Percentiles rank a stretch among this genome's conserved stretches.
Conservation (phyloP, 2,888 invertebrate genomes). For the Liopterus haemorrhoidalis region DNA sequence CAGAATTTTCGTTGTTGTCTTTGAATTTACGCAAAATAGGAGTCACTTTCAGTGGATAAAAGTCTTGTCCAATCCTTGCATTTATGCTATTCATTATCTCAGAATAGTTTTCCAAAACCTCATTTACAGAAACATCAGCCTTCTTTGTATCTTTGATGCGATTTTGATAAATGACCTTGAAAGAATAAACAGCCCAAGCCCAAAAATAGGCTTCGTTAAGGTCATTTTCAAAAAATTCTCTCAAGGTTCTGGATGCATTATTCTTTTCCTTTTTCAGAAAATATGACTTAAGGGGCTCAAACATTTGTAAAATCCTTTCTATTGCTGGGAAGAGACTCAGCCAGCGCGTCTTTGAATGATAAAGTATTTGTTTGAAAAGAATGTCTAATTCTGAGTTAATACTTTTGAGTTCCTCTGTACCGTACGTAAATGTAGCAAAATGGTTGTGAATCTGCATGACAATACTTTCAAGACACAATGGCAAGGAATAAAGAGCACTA, state of each 20-base stretch:
- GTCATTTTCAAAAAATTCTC: conserved; percentile 13
- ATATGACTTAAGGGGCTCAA: conserved; percentile 14
- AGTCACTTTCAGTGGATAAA: conserved; percentile 21
- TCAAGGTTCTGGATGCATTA: conserved; percentile 16
- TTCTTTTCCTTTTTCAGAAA: conserved; percentile 18
- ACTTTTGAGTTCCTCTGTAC: not conserved
- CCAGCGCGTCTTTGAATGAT: conserved; percentile 11
- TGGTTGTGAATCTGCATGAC: conserved; percentile 16
- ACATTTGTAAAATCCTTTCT: conserved; percentile 19
- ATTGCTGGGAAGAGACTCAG: conserved; percentile 9
- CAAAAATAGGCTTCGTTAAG: conserved; percentile 15
- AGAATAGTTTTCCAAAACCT: no score
- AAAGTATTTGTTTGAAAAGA: conserved; percentile 13
- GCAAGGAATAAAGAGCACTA: conserved; percentile 8
- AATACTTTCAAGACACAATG: conserved; percentile 9
- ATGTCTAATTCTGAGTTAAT: conserved; percentile 2
- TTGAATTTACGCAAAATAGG: conserved; percentile 24
- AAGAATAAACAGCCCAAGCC: no score
- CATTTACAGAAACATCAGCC: no score
- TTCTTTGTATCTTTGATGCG: no score
- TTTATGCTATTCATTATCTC: conserved; percentile 24
- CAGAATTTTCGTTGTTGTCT: conserved; percentile 17
- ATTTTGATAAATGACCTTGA: no score
- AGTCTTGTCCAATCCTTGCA: conserved; percentile 22
- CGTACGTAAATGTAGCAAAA: conserved; percentile 7